Evolutionary conservation across 2,797 vertebrate species (phyloP), one percentile per base, ranked within the genome.

Genomic region (Myiotriccus ornatus): DNA sequence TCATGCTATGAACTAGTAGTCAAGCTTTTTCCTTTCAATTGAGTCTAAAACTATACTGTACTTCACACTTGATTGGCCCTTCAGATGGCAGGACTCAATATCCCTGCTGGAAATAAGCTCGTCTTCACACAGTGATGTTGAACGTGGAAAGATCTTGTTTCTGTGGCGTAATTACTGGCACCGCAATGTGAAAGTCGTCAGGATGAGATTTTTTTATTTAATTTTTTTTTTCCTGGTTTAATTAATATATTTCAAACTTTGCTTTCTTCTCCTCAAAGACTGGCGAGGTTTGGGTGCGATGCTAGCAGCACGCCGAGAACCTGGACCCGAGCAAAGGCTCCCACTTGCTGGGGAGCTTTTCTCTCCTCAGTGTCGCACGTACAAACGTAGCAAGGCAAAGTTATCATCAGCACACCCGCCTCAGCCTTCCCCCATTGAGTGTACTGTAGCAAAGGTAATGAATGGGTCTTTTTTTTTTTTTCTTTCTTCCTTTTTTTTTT

Each of bases 41-140:
- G 96, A 98, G 98, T 98, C 98, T 98, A 98, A 98, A 99, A 98
- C 98, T 98, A 98, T 98, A 98, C 98, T 98, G 98, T 97, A 98
- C 99, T 99, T 99, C 98, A 99, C 99, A 99, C 99, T 99, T 99
- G 98, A 99, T 99, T 99, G 99, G 99, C 98, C 98, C 98, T 98
- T 98, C 98, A 98, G 98, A 98, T 98, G 98, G 98, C 98, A 98
- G 97, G 98, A 98, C 98, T 98, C 97, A 98, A 97, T 98, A 98
- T 97, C 97, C 97, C 98, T 97, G 97, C 97, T 99, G 98, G 98
- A 99, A 98, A 98, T 98, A 98, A 98, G 98, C 98, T 98, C 97
- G 97, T 98, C 98, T 98, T 98, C 98, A 98, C 90, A 98, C 98
- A 98, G 98, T 97, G 98, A 98, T 97, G 98, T 98, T 98, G 98